These are phyloP conservation scores for Perodicticus potto DNA, from an alignment of 2,797 vertebrate species.

Conservation along the genomic window DNA sequence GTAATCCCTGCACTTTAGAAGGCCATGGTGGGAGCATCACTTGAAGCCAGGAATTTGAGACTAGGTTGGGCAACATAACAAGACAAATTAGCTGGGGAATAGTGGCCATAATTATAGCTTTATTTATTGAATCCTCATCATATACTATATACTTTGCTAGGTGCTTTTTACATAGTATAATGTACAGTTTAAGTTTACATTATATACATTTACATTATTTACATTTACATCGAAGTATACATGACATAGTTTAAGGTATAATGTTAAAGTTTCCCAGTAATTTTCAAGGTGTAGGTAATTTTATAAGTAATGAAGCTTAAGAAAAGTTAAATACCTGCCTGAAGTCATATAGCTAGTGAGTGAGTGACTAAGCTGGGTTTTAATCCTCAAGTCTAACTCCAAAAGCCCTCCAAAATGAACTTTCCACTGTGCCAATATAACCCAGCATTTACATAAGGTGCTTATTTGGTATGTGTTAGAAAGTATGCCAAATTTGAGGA, in stretches of 20 bases:
- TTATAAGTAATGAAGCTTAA: constrained; percentile 2
- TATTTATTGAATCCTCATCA: not conserved
- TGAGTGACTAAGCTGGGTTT: not conserved
- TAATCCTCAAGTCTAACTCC: not conserved
- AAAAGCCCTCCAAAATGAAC: not conserved
- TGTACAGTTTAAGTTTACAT: too few species aligned
- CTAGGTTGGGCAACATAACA: not conserved
- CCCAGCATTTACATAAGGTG: not conserved
- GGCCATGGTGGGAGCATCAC: not conserved
- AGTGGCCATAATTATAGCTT: not conserved
- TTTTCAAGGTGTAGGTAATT: constrained; percentile 27
- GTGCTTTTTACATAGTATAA: not conserved
- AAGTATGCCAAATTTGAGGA: constrained; percentile 46
- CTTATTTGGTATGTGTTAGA: not conserved
- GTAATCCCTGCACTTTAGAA: not conserved
- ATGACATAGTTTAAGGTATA: not conserved
- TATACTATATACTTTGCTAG: not conserved
- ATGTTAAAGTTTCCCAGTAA: constrained; percentile 1
- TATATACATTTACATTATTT: too few species aligned
- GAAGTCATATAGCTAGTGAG: not conserved
- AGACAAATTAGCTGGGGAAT: not conserved
- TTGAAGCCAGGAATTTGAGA: not conserved
- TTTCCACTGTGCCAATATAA: not conserved
- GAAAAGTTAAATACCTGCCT: constrained; percentile 19
- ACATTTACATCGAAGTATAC: too few species aligned